Percentiles rank a stretch among this genome's conserved stretches.
Conservation (phyloP, 2,797 vertebrate species). For the Scarus forsteni region DNA sequence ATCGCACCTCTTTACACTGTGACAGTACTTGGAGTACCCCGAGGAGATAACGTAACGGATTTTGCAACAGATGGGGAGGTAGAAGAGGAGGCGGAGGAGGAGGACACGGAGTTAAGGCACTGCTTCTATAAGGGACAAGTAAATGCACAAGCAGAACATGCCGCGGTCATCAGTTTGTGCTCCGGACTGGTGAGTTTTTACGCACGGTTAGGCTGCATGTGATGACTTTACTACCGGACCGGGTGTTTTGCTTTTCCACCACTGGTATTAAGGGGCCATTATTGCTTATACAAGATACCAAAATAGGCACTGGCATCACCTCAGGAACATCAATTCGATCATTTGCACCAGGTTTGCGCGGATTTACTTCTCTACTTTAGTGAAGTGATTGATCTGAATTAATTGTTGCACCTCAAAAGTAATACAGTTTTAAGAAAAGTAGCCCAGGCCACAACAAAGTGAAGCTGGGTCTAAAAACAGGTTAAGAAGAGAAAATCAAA, state of each 20-base stretch:
- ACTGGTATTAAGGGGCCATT: slow-evolving; percentile 4
- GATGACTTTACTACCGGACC: slow-evolving; percentile 26
- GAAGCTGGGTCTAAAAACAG: neutral
- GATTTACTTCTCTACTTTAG: neutral
- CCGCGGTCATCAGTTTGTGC: slow-evolving; percentile 97
- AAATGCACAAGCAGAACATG: slow-evolving; percentile 90
- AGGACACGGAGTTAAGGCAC: slow-evolving; percentile 92
- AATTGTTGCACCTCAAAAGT: neutral
- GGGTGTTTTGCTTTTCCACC: slow-evolving; percentile 39
- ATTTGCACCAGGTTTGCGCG: slow-evolving; percentile 22
- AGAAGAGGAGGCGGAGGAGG: slow-evolving; percentile 77
- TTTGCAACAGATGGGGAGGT: slow-evolving; percentile 76
- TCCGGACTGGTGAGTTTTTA: slow-evolving; percentile 95
- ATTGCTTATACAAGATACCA: slow-evolving; percentile 14
- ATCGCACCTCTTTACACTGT: slow-evolving; percentile 96
- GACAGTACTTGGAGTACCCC: slow-evolving; percentile 89
- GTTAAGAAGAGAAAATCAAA: neutral
- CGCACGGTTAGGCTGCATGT: slow-evolving; percentile 50
- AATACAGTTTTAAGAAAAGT: neutral
- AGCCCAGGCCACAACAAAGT: neutral
- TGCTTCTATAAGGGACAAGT: slow-evolving; percentile 98
- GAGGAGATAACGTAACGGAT: slow-evolving; percentile 83
- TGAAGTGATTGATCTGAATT: neutral
- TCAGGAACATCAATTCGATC: neutral
- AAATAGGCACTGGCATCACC: neutral